phyloP scores from a whole-genome alignment of 2,797 vertebrate species.

The Coccyzus lansbergi region DNA sequence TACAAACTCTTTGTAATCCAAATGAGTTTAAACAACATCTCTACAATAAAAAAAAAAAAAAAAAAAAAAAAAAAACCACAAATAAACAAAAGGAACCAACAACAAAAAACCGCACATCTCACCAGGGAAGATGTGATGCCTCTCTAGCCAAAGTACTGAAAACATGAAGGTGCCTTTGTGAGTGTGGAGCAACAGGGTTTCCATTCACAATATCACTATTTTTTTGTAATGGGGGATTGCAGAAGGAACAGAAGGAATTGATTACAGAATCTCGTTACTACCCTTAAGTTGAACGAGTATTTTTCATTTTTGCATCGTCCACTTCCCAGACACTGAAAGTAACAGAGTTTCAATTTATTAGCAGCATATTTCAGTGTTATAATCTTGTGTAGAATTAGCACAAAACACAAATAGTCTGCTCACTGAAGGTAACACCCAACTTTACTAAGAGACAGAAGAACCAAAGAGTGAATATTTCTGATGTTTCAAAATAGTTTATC shows the following conservation, averaged over 20 bases:
- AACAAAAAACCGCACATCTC: fast-evolving
- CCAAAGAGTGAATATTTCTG: neutral
- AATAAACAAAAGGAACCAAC: neutral
- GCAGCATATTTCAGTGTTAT: neutral
- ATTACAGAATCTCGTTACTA: neutral
- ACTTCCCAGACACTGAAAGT: neutral
- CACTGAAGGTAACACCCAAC: neutral
- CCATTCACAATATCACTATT: neutral
- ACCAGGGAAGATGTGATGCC: neutral
- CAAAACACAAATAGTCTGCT: neutral
- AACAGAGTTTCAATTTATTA: neutral
- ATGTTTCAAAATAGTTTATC: neutral
- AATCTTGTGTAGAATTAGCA: neutral
- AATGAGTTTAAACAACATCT: neutral
- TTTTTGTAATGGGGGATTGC: neutral
- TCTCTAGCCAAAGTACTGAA: neutral
- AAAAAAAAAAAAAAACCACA: neutral
- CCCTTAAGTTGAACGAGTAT: neutral
- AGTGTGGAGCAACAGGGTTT: neutral
- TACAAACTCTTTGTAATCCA: neutral
- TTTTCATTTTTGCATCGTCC: neutral
- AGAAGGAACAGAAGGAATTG: neutral
- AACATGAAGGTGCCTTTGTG: neutral
- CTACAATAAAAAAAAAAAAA: neutral
- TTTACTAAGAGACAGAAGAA: neutral